Base-by-base conservation (phyloP, 1,140 invertebrate genomes). In the Brachionus rubens region DNA sequence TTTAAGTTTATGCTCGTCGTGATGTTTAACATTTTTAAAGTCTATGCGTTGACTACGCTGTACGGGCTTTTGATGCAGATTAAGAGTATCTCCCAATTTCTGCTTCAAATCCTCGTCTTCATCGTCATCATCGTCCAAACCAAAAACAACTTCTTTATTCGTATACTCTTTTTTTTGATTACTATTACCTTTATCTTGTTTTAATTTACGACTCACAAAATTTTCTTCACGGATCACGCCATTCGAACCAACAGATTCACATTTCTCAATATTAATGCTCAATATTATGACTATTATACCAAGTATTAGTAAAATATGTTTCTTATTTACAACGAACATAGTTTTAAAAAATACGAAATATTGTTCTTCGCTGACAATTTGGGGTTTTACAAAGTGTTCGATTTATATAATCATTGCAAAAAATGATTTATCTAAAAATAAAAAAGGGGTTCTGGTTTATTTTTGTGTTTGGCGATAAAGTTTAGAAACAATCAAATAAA, bases 251-350 rank as follows among this genome's bases (percentile, higher is more conserved):
- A 59, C 9, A 19, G 54, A 59, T 9, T 59, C 28, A 0, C 24
- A 54, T 33, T 28, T 33, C 3, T 59, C 54, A 36, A 59, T 59
- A 36, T 59, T 14, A 3, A 33, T 59, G 33, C 26, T 16, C 3
- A 59, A 36, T 2, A 59, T 33, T 16, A 59, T 33, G 10, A 19
- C 26, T 4, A 59, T 1, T 6, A 59, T 36, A 30, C 54, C 30
- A 36, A 59, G 1, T 36, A n/a, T 33, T 16, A 33, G 33, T 33
- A 36, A 36, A 10, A 59, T 14, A 7, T 33, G 19, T 36, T 16
- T 19, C 36, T 33, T 59, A 59, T 59, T 59, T 59, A 59, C 54
- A 59, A 28, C 26, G 30, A 59, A 33, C 54, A 59, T 54, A 54
- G 24, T 14, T 54, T 54, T 50, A 9, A n/a, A n/a, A n/a, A n/a